Evolutionary conservation across 2,113 vertebrate genomes (phyloP).

Genomic region (rabbit (Oryctolagus cuniculus)): mOryCun1.1 NC_091446.1:79569001-79569500

Average conservation of each 20-base stretch:
- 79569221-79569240: not conserved
- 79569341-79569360: not conserved
- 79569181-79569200: too few species aligned
- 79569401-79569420: not conserved
- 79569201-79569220: not conserved
- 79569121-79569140: not conserved
- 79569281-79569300: not conserved
- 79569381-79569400: not conserved
- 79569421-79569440: not conserved
- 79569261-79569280: constrained; percentile 24
- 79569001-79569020: not conserved
- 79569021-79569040: accelerated
- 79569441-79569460: not conserved
- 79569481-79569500: not conserved
- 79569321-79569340: not conserved
- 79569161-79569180: not conserved
- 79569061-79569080: not conserved
- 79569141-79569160: not conserved
- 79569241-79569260: not conserved
- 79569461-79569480: not conserved
- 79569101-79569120: constrained; percentile 60
- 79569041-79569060: not conserved
- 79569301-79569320: not conserved
- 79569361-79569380: not conserved
- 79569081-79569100: not conserved